These are phyloP conservation scores for Sminthopsis crassicaudata DNA, from an alignment of 2,113 vertebrate genomes.

Conservation along the genomic window DNA sequence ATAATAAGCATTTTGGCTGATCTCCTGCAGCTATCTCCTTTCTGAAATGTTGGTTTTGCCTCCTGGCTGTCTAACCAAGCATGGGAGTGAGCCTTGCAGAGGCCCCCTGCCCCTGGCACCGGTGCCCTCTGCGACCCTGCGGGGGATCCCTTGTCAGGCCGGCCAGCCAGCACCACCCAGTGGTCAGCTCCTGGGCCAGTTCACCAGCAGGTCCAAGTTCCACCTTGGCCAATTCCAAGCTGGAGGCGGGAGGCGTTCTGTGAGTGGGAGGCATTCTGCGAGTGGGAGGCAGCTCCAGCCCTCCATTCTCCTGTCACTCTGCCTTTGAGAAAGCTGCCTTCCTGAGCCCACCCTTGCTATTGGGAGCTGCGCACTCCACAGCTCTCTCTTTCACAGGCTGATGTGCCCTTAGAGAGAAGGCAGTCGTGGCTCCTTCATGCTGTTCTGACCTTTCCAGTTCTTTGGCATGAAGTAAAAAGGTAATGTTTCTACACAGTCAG, in stretches of 20 bases:
- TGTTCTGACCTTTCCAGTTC: neutral
- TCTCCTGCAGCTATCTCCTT: neutral
- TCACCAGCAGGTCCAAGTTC: too few relatives aligned
- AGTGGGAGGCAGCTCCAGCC: neutral
- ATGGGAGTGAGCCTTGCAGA: neutral
- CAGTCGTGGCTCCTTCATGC: neutral
- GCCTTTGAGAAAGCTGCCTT: neutral
- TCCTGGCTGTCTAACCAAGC: neutral
- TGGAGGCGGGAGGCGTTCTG: neutral
- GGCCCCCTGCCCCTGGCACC: too few relatives aligned
- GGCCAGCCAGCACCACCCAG: neutral
- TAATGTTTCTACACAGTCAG: neutral
- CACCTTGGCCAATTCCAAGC: neutral
- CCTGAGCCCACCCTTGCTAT: neutral
- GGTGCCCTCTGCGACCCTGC: neutral
- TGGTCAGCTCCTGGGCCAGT: neutral
- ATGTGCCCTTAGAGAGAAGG: neutral
- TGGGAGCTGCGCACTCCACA: neutral
- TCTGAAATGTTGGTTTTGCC: neutral
- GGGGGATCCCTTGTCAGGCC: neutral
- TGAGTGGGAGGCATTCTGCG: neutral
- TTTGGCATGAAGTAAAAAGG: neutral
- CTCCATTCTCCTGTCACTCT: neutral
- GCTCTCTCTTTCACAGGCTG: neutral
- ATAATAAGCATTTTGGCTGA: neutral